phyloP scores from a whole-genome alignment of 1,140 invertebrate species.

The Neodiprion virginianus region DNA sequence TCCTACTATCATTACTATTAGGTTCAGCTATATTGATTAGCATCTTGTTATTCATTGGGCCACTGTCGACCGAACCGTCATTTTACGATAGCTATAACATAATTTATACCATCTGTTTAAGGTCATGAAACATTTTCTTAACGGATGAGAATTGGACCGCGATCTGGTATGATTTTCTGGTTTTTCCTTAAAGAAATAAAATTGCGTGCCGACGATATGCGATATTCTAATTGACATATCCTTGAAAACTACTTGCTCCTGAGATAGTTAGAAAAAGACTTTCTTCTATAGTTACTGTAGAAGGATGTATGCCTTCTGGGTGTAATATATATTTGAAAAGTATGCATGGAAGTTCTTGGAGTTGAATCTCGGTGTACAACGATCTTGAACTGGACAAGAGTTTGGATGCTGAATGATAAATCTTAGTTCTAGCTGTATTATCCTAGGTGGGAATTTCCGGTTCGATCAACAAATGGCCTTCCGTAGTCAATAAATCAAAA shows the following conservation, averaged over 20 bases:
- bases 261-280: background rate
- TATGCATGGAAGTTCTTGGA: background rate
- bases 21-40: background rate
- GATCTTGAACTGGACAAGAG: background rate
- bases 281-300: background rate
- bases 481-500: background rate
- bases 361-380: background rate
- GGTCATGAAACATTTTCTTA: background rate
- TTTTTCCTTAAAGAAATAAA: background rate
- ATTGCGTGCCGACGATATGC: background rate
- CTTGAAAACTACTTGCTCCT: background rate
- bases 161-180: too few relatives aligned
- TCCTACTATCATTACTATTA: background rate
- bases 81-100: slow-evolving; percentile 1
- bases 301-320: background rate
- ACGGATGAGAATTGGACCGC: background rate
- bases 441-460: background rate
- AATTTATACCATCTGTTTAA: background rate
- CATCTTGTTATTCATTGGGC: too few relatives aligned
- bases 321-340: background rate
- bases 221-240: background rate
- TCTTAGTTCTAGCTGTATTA: background rate
- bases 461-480: background rate
- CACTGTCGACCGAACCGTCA: background rate
- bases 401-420: background rate